A percentile compares a stretch with the other conserved stretches of the same genome.
Evolutionary conservation across 2,888 invertebrate species (phyloP).

Genomic region (Margaritifera margaritifera): DNA sequence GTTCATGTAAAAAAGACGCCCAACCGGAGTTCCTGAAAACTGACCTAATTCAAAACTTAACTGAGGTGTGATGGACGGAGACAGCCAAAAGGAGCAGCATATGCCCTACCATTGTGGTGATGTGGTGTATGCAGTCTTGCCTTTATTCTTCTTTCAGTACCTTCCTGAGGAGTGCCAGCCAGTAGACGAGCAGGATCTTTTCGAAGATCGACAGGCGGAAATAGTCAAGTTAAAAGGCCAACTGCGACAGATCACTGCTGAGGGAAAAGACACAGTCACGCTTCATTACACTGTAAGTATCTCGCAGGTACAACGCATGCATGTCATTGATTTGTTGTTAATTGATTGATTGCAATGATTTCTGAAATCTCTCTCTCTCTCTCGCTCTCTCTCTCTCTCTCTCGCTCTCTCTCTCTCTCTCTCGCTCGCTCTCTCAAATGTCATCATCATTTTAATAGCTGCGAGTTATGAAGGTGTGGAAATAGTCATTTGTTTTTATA

Average conservation of each 20-base stretch:
- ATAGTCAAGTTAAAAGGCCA: constrained; percentile 15
- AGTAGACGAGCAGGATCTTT: constrained; percentile 31
- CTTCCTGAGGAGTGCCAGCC: constrained; percentile 23
- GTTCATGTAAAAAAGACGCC: too few species aligned
- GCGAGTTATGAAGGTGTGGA: too few species aligned
- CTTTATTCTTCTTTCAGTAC: constrained; percentile 15
- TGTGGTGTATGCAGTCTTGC: too few species aligned
- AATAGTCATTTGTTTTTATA: too few species aligned
- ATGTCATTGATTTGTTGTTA: not conserved
- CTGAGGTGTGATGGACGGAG: too few species aligned
- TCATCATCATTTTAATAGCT: too few species aligned
- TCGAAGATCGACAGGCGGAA: constrained; percentile 24
- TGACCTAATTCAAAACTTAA: too few species aligned
- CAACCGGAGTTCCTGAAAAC: too few species aligned
- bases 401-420: constrained; percentile 2
- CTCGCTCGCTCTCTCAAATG: not conserved
- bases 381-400: not conserved
- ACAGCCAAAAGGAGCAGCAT: too few species aligned
- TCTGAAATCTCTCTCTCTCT: too few species aligned
- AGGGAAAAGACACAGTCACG: constrained; percentile 29
- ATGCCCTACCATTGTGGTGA: too few species aligned
- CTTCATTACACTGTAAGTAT: constrained; percentile 25
- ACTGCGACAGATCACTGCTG: constrained; percentile 22
- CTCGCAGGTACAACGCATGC: not conserved
- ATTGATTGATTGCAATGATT: too few species aligned